Percentiles rank a stretch among this genome's conserved stretches.
Evolutionary conservation across 2,888 invertebrate species (phyloP).

Genomic region (Pardosa pseudoannulata): DNA sequence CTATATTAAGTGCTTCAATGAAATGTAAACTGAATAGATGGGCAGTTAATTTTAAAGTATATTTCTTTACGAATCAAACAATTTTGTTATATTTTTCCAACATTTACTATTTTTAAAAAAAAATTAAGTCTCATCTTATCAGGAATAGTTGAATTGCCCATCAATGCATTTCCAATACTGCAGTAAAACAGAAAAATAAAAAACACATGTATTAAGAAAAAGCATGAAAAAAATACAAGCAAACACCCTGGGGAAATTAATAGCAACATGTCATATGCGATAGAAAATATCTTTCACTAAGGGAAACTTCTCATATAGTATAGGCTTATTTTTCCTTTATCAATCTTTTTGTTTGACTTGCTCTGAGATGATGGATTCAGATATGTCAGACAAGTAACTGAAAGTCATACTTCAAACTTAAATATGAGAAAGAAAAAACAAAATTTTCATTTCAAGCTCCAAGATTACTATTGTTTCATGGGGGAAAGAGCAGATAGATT

Average conservation of each 20-base stretch:
- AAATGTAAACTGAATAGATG: no score
- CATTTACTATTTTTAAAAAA: no score
- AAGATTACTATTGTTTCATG: background rate
- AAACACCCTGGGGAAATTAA: slow-evolving; percentile 68
- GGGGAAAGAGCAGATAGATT: background rate
- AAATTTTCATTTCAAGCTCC: background rate
- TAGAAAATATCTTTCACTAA: slow-evolving; percentile 65
- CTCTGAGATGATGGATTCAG: slow-evolving; percentile 55
- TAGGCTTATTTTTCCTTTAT: slow-evolving; percentile 57
- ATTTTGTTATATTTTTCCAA: no score
- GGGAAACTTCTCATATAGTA: slow-evolving; percentile 16
- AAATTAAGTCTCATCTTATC: no score
- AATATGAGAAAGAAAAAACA: slow-evolving; percentile 41
- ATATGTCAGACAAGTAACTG: slow-evolving; percentile 52
- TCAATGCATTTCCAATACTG: background rate
- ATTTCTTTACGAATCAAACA: no score
- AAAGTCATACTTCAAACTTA: slow-evolving; percentile 69
- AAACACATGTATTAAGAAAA: slow-evolving; percentile 15
- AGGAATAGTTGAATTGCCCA: background rate
- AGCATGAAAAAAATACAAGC: background rate
- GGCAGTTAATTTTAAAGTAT: no score
- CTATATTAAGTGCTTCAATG: no score
- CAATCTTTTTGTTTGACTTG: slow-evolving; percentile 61
- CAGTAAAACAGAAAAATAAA: background rate
- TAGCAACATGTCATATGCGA: slow-evolving; percentile 67